Conservation (phyloP, 2,888 invertebrate genomes). For the Drosophila incognita region DNA sequence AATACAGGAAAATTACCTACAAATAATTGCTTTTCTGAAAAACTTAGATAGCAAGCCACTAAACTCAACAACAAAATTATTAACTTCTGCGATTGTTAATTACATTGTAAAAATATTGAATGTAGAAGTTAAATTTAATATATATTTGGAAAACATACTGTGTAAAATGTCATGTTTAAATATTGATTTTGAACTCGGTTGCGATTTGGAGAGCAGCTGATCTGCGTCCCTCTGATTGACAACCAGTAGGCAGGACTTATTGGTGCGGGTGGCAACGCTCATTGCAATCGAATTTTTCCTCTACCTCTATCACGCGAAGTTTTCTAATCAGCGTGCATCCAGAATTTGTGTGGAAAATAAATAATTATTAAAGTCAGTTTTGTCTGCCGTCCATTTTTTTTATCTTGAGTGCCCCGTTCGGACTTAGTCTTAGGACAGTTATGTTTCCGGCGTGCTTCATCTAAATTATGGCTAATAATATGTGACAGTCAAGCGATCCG, state of each 20-base stretch:
- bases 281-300: neutral
- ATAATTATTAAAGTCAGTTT: too few species aligned
- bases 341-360: too few species aligned
- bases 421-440: too few species aligned
- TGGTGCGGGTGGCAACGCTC: neutral
- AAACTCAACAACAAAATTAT: accelerated
- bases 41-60: neutral
- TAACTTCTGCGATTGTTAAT: accelerated
- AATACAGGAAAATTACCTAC: neutral
- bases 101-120: neutral
- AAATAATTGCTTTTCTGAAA: neutral
- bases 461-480: too few species aligned
- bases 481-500: too few species aligned
- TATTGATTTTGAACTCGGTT: neutral
- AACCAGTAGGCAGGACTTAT: neutral
- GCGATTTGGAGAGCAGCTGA: neutral
- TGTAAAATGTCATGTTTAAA: neutral
- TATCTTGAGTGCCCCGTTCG: too few species aligned
- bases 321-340: too few species aligned
- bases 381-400: too few species aligned
- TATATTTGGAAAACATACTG: neutral
- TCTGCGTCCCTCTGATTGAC: neutral
- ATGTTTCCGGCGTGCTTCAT: too few species aligned
- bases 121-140: neutral
- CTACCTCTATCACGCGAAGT: too few species aligned